Evolutionary conservation across 2,113 vertebrate species (phyloP), one percentile per base, ranked within the genome.

Genomic region (Eidolon helvum): DNA sequence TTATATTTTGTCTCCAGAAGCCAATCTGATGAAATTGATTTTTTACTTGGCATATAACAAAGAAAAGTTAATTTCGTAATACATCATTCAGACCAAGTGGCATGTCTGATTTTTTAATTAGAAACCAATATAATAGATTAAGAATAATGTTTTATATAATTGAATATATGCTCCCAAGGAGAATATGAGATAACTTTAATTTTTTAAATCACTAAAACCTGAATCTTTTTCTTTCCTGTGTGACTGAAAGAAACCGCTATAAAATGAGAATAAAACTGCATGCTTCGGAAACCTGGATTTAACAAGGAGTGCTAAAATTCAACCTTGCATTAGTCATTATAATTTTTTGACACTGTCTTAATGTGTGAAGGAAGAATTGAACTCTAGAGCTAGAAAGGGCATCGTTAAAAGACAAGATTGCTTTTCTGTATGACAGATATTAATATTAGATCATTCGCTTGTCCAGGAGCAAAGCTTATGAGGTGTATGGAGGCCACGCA

Each of bases 261-360:
- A 95, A 96, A 96, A 96, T 94, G 72, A 91, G 57, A 94, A 86
- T 92, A 66, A 95, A 85, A 66, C 71, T 94, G 87, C 78, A 78
- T 94, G 79, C 75, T 94, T 97, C 26, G 5, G 91, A 89, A 96
- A 95, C 50, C 71, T 89, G 57, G 45, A 75, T 96, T 97, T 97
- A 97, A 97, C 83, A 94, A 96, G 88, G 14, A 96, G 85, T 93
- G 94, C 88, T 97, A 97, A 97, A 97, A 97, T 94, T 97, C 97
- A 97, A 89, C 97, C 92, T 96, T 97, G 85, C 94, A 93, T 97
- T 97, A 97, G 95, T 96, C 90, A 96, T 98, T 96, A 96, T 95
- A 96, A 98, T 96, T 98, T 97, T 97, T 97, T 97, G 98, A 98
- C 95, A 96, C 94, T 93, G 92, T 96, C 91, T 97, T 97, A 97